Evolutionary conservation across 2,113 vertebrate genomes (phyloP).

Genomic region (Microcebus murinus): DNA sequence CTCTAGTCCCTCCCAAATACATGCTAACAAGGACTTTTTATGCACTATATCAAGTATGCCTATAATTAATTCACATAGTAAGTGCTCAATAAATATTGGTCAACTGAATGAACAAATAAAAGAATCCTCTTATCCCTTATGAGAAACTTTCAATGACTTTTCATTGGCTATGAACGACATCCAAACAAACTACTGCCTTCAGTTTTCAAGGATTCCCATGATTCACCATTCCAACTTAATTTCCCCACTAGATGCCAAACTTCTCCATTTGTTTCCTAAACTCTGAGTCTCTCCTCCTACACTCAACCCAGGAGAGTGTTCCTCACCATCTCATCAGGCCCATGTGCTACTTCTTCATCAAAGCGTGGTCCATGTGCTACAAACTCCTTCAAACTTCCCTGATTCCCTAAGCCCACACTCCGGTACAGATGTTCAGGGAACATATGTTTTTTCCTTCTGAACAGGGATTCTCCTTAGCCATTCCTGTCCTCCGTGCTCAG

Average conservation of each 20-base stretch:
- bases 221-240: neutral
- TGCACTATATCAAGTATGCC: neutral
- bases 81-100: neutral
- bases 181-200: neutral
- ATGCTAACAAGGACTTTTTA: neutral
- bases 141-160: neutral
- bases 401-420: neutral
- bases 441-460: neutral
- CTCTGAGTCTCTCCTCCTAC: neutral
- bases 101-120: neutral
- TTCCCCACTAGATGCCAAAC: neutral
- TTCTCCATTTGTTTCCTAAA: neutral
- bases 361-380: neutral
- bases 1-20: neutral
- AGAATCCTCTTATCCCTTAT: neutral
- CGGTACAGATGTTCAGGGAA: neutral
- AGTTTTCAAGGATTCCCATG: neutral
- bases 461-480: neutral
- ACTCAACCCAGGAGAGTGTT: neutral
- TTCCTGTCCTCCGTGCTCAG: neutral
- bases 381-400: neutral
- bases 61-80: neutral
- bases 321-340: neutral
- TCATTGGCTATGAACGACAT: neutral
- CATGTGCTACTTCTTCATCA: neutral